Conservation (phyloP, 2,113 vertebrate species). For the Dromaius novaehollandiae region DNA sequence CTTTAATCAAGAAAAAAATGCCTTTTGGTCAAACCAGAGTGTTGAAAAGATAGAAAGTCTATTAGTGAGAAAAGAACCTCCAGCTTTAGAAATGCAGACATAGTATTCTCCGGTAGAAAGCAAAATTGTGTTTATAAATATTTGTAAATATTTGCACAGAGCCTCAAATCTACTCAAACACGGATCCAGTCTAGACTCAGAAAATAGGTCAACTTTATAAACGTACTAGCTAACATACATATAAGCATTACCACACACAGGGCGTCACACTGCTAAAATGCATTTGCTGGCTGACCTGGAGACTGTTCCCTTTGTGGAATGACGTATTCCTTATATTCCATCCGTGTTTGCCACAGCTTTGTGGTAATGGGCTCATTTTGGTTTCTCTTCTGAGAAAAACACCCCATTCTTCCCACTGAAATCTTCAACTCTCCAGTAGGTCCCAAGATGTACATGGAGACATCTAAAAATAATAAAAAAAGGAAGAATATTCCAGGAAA, state of each 20-base stretch:
- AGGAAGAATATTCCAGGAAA: not conserved
- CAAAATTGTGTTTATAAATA: not conserved
- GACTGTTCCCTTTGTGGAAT: not conserved
- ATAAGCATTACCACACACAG: not conserved
- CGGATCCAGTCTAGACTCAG: not conserved
- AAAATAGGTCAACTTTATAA: slow-evolving; percentile 16
- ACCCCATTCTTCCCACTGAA: not conserved
- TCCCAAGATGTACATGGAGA: not conserved
- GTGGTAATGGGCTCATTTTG: not conserved
- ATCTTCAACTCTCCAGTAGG: not conserved
- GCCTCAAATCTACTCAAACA: not conserved
- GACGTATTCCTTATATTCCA: not conserved
- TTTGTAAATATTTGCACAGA: slow-evolving; percentile 7
- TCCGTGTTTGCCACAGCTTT: not conserved
- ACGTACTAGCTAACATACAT: not conserved
- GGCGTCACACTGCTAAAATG: not conserved
- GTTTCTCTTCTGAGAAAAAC: not conserved
- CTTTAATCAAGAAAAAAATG: not conserved
- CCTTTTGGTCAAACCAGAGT: slow-evolving; percentile 6
- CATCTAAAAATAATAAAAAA: not conserved
- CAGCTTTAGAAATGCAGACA: not conserved
- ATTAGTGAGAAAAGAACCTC: not conserved
- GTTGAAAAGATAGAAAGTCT: not conserved
- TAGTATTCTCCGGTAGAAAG: not conserved
- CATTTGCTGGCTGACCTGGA: not conserved